Percentiles rank a stretch among this genome's conserved stretches.
These are phyloP conservation scores for Podotricha telesiphe DNA, from an alignment of 2,888 invertebrate species.

Conservation along the genomic window DNA sequence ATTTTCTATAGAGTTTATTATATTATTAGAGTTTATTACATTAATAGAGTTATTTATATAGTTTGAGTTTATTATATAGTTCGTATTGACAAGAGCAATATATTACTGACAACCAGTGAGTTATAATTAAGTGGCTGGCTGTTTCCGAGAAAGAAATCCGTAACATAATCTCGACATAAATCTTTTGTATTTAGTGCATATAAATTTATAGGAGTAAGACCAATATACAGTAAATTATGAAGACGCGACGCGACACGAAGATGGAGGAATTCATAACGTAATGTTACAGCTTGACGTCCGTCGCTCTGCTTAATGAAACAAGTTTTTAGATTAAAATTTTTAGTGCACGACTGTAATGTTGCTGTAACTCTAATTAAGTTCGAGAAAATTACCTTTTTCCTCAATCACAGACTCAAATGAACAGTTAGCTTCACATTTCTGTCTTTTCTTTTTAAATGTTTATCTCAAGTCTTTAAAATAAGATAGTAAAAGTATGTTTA, in stretches of 20 bases:
- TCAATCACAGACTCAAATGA: constrained; percentile 21
- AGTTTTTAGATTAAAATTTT: constrained; percentile 40
- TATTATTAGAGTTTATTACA: no score
- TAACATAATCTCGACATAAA: no score
- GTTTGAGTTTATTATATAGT: no score
- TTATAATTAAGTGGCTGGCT: no score
- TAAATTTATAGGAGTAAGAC: no score
- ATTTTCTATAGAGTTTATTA: no score
- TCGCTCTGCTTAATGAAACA: constrained; percentile 32
- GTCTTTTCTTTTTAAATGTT: neutral
- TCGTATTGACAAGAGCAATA: no score
- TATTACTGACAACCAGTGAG: no score
- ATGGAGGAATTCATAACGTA: constrained; percentile 14
- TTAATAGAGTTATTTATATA: no score
- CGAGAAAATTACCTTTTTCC: constrained; percentile 32
- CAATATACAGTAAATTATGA: neutral
- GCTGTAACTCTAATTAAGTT: constrained; percentile 37
- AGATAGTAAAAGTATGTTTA: neutral
- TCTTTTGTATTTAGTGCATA: no score
- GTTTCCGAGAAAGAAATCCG: no score
- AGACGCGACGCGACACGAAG: neutral
- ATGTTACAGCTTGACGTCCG: constrained; percentile 29
- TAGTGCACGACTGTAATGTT: constrained; percentile 25
- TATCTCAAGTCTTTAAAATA: neutral
- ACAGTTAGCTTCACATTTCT: constrained; percentile 1